Conservation (phyloP, 2,888 invertebrate genomes). For the Drosophila kambysellisi region DNA sequence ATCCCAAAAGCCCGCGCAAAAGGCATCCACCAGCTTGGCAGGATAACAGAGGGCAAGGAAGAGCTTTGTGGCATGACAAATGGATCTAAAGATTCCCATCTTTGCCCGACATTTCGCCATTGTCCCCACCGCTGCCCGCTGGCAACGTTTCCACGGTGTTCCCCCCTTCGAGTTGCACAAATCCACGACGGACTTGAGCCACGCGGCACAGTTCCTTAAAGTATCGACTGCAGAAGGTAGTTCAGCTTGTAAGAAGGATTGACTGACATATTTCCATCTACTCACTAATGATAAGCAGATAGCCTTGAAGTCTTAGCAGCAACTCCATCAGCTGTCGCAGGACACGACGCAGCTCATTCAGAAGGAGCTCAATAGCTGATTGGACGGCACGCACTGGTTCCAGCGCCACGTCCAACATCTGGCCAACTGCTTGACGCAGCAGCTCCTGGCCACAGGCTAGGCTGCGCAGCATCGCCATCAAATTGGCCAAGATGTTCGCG, state of each 20-base stretch:
- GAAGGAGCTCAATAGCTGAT: slow-evolving; percentile 88
- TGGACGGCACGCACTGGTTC: slow-evolving; percentile 89
- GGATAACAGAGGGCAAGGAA: slow-evolving; percentile 88
- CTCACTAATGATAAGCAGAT: slow-evolving; percentile 88
- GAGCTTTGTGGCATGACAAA: slow-evolving; percentile 87
- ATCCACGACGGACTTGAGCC: slow-evolving; percentile 89
- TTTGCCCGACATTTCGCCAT: slow-evolving; percentile 88
- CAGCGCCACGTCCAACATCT: slow-evolving; percentile 88
- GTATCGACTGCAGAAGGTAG: slow-evolving; percentile 86
- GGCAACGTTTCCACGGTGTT: slow-evolving; percentile 91
- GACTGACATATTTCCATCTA: slow-evolving; percentile 19
- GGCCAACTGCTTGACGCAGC: slow-evolving; percentile 88
- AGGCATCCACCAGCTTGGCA: slow-evolving; percentile 88
- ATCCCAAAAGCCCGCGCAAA: slow-evolving; percentile 89
- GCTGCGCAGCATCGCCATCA: slow-evolving; percentile 90
- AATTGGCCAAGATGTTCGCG: slow-evolving; percentile 90
- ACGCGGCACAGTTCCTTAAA: slow-evolving; percentile 89
- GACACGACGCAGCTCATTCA: slow-evolving; percentile 87
- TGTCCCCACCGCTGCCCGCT: slow-evolving; percentile 87
- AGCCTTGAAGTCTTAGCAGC: slow-evolving; percentile 87
- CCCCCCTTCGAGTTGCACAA: slow-evolving; percentile 91
- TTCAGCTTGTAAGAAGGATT: background rate
- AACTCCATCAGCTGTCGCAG: slow-evolving; percentile 87
- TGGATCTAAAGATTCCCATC: slow-evolving; percentile 86
- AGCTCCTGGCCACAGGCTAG: slow-evolving; percentile 92